Evolutionary conservation across 2,113 vertebrate genomes (phyloP), one percentile per base, ranked within the genome.

Genomic region (Mastomys natalensis): DNA sequence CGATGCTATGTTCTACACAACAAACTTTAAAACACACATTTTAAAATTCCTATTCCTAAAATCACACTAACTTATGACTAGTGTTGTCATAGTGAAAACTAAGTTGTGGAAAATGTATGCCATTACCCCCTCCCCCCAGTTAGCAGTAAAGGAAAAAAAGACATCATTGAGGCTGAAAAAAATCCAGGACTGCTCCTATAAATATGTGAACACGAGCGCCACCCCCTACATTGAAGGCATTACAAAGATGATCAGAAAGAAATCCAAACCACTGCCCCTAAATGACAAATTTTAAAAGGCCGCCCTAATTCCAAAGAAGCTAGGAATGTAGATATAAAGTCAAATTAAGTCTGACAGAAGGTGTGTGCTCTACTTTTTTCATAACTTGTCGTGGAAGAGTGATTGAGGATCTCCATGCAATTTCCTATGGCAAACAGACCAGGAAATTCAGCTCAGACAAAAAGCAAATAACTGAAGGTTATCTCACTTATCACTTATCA

Each of bases 381-480:
- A 73, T 66, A 80, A 87, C 51, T 77, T 78, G 3, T 58, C 82
- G 84, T 58, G 15, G 16, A 58, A 91, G 9, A 58, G 17, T 66
- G 53, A n/a, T 64, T 10, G 40, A 74, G 6, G 4, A 7, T 94
- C 24, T 93, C 45, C 77, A 31, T 93, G 16, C 10, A 80, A 89
- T 93, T 84, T 94, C 82, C 62, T 88, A 86, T 92, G 76, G 37
- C 89, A 91, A 24, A 6, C 13, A 89, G 89, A 91, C 95, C 26
- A 95, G 45, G 48, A 97, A 90, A 73, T 76, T 77, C 4, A 92
- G 82, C 43, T 94, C 60, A 85, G 68, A 95, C 81, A 72, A 62
- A 86, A 93, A 40, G 48, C 26, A 93, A 64, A 26, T 45, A 80
- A 93, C 70, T 40, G 58, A 90, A 78, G 81, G 4, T 5, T 60